A percentile compares a stretch with the other conserved stretches of the same genome.
These are phyloP conservation scores for Gasterosteus aculeatus DNA, from an alignment of 2,113 vertebrate species.

Conservation along the genomic window DNA sequence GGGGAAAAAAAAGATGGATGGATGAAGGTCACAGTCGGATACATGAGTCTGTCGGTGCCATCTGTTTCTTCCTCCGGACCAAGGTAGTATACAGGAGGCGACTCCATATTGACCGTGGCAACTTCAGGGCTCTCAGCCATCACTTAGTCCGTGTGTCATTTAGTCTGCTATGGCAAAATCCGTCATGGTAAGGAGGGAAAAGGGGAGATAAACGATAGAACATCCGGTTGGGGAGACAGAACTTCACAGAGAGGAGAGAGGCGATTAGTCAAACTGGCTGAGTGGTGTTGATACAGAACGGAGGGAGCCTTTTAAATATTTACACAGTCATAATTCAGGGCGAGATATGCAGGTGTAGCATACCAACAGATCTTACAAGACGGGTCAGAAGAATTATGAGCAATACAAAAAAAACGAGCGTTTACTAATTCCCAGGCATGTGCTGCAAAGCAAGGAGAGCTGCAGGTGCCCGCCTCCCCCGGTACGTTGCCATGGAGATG, in stretches of 20 bases:
- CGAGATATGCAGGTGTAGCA: conserved; percentile 69
- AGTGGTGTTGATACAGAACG: conserved; percentile 74
- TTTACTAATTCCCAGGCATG: conserved; percentile 47
- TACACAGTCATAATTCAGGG: conserved; percentile 76
- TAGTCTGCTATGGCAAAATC: conserved; percentile 59
- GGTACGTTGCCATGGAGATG: conserved; percentile 64
- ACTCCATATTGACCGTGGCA: conserved; percentile 65
- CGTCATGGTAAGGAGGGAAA: conserved; percentile 42
- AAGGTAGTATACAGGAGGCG: conserved; percentile 55
- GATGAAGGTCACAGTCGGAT: conserved; percentile 65
- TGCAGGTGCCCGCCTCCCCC: conserved; percentile 49
- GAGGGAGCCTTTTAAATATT: conserved; percentile 80
- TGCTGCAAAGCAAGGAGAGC: conserved; percentile 26
- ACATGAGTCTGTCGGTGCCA: conserved; percentile 63
- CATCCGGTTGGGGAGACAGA: conserved; percentile 56
- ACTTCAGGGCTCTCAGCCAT: conserved; percentile 56
- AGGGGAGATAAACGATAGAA: conserved; percentile 33
- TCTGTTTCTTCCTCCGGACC: conserved; percentile 67
- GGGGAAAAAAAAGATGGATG: conserved; percentile 67
- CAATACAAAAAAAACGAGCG: conserved; percentile 21
- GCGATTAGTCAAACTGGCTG: conserved; percentile 77
- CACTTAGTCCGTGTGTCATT: conserved; percentile 62
- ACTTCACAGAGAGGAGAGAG: conserved; percentile 56
- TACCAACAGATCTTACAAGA: conserved; percentile 56
- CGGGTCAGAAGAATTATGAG: conserved; percentile 47